phyloP scores from a whole-genome alignment of 2,888 invertebrate genomes.

The Camponotus fellah region DNA sequence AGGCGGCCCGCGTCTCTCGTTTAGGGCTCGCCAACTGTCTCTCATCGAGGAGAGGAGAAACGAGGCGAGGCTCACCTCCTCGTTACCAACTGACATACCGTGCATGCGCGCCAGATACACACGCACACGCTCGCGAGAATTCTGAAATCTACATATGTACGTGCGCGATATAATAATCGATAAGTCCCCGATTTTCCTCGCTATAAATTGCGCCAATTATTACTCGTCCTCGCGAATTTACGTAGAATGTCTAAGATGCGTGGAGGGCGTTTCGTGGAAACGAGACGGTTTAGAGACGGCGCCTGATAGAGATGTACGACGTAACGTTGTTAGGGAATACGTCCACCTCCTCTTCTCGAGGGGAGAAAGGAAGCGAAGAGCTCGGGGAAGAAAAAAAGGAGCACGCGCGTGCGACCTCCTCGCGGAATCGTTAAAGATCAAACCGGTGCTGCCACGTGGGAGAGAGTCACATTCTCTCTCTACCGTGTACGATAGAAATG shows the following conservation, averaged over 20 bases:
- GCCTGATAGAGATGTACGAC: conserved; percentile 9
- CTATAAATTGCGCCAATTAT: background rate
- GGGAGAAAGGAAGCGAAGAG: background rate
- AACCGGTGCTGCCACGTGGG: conserved; percentile 81
- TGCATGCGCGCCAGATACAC: conserved; percentile 27
- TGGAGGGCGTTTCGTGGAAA: background rate
- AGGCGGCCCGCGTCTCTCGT: background rate
- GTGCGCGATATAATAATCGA: background rate
- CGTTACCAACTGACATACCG: conserved; percentile 30
- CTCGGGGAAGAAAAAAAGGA: background rate
- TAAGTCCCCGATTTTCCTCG: background rate
- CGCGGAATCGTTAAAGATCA: conserved; percentile 66
- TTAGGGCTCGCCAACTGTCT: conserved; percentile 35
- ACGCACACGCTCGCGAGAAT: background rate
- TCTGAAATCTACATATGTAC: background rate
- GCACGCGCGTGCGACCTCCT: conserved; percentile 26
- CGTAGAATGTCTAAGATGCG: background rate
- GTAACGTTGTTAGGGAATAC: conserved; percentile 3
- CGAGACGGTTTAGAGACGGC: background rate
- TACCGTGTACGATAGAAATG: conserved; percentile 83
- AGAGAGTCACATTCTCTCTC: conserved; percentile 68
- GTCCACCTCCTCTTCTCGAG: background rate
- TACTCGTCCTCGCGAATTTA: background rate
- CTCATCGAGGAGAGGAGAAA: conserved; percentile 9
- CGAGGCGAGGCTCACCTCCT: conserved; percentile 41